phyloP scores from a whole-genome alignment of 2,113 vertebrate genomes.

The Rhadina sibilatrix region DNA sequence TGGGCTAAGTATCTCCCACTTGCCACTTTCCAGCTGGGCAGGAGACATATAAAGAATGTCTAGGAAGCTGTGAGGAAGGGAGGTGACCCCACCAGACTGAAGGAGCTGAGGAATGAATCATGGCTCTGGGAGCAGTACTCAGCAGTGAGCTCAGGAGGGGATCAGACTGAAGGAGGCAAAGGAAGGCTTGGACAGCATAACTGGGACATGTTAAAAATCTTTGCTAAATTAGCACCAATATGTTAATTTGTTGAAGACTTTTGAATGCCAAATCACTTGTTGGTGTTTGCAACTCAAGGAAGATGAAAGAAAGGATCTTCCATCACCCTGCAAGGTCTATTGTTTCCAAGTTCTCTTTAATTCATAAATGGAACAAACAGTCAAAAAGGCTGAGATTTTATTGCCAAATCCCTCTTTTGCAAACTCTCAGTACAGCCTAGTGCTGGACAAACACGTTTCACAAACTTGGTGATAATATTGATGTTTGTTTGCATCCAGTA shows the following conservation, averaged over 20 bases:
- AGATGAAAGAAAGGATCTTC: neutral
- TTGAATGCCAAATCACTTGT: neutral
- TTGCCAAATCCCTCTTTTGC: neutral
- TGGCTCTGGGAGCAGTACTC: neutral
- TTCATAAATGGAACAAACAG: neutral
- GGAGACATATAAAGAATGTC: neutral
- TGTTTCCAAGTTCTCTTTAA: neutral
- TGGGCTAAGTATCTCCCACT: accelerated
- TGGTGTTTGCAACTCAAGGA: neutral
- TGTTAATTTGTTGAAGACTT: neutral
- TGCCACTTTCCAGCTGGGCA: neutral
- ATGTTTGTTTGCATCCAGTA: neutral
- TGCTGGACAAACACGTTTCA: neutral
- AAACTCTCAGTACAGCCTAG: neutral
- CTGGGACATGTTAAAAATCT: neutral
- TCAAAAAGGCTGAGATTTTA: neutral
- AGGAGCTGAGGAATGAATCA: neutral
- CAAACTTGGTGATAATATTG: neutral
- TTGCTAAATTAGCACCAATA: neutral
- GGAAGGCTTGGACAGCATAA: neutral
- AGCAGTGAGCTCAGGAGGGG: neutral
- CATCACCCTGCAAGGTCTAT: neutral
- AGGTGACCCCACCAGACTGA: neutral
- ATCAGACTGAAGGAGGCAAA: neutral
- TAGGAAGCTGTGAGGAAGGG: neutral